Percentiles rank a stretch among this genome's conserved stretches.
Conservation (phyloP, 2,113 vertebrate species). For the Cheilinus undulatus region DNA sequence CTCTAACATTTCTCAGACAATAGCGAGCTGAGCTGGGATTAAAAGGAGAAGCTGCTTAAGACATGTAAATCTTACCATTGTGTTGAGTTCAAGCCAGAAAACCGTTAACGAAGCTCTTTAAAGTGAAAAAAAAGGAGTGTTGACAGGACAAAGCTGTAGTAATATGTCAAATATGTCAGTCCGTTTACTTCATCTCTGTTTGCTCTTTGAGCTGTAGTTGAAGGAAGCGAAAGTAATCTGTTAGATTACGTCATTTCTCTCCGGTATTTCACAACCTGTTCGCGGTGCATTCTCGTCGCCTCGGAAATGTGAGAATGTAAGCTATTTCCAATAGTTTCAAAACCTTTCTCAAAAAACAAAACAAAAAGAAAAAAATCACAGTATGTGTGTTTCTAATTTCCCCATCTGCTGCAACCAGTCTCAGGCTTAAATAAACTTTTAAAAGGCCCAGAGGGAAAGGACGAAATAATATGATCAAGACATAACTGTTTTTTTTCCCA, state of each 20-base stretch:
- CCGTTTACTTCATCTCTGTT: fast-evolving
- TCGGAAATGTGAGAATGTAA: not conserved
- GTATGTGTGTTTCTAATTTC: too few species aligned
- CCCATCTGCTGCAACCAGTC: too few species aligned
- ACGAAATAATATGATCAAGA: too few species aligned
- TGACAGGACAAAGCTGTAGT: not conserved
- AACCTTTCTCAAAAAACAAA: too few species aligned
- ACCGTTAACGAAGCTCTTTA: not conserved
- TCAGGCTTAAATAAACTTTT: too few species aligned
- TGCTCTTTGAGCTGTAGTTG: not conserved
- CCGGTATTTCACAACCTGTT: not conserved
- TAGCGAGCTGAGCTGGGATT: not conserved
- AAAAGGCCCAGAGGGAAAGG: too few species aligned
- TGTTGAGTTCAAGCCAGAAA: not conserved
- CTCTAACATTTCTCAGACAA: not conserved
- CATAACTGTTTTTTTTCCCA: too few species aligned
- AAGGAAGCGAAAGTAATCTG: slow-evolving; percentile 38
- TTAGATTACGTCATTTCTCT: not conserved
- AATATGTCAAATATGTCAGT: fast-evolving
- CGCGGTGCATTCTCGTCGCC: not conserved
- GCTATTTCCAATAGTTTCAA: not conserved
- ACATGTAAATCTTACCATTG: not conserved
- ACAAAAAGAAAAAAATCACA: too few species aligned
- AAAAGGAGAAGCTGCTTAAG: not conserved
- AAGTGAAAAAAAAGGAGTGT: not conserved